phyloP scores from a whole-genome alignment of 1,140 invertebrate genomes.

The Phenacoccus solenopsis region DNA sequence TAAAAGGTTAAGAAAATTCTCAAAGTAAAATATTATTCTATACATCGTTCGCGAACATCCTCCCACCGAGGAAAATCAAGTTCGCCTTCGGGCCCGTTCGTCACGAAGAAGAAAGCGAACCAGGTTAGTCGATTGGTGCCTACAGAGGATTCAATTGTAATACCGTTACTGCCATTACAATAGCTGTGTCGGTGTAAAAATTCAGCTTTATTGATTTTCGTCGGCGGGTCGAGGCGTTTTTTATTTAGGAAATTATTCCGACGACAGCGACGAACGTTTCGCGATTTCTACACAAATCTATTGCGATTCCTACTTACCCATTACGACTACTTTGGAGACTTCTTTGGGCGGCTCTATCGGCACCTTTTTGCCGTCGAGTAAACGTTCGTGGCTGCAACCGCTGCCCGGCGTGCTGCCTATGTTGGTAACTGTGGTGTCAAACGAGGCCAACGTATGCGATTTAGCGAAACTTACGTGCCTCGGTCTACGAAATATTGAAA shows the following conservation, averaged over 20 bases:
- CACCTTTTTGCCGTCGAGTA: constrained; percentile 48
- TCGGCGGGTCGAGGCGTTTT: background rate
- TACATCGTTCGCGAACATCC: too few species aligned
- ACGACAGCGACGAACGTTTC: too few species aligned
- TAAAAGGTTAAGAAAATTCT: too few species aligned
- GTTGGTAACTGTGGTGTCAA: constrained; percentile 49
- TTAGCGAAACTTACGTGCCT: constrained; percentile 86
- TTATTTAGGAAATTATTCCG: background rate
- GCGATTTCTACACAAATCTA: too few species aligned
- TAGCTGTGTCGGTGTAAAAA: background rate
- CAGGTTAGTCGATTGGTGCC: background rate
- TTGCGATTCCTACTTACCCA: constrained; percentile 31
- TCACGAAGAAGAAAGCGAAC: too few species aligned
- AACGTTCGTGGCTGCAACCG: constrained; percentile 53
- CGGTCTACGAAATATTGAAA: constrained; percentile 39
- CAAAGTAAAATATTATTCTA: too few species aligned
- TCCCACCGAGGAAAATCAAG: too few species aligned
- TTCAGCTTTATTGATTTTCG: background rate
- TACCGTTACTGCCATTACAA: background rate
- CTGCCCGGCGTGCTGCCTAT: constrained; percentile 28
- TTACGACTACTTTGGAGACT: constrained; percentile 29
- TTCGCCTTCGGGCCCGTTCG: too few species aligned
- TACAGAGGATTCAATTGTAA: background rate
- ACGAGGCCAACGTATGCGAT: constrained; percentile 67
- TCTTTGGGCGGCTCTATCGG: constrained; percentile 31